Evolutionary conservation across 2,113 vertebrate genomes (phyloP).

Genomic region (Macheiramphus alcinus): DNA sequence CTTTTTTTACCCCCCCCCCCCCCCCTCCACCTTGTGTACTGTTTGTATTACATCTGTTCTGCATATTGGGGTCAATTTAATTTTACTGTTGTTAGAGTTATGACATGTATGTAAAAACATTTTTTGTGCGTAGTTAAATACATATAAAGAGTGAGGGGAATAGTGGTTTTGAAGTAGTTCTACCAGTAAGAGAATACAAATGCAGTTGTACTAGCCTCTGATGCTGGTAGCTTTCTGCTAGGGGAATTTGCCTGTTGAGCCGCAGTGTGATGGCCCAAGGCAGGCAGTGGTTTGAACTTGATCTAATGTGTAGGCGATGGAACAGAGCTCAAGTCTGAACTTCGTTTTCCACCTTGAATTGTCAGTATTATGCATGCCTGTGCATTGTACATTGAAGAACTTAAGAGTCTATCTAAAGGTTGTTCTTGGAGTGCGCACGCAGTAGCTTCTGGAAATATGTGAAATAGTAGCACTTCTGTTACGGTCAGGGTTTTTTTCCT

Average conservation of each 20-base stretch:
- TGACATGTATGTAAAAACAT: background rate
- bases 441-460: background rate
- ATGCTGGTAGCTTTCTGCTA: background rate
- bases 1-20: background rate
- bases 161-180: background rate
- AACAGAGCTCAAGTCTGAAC: background rate
- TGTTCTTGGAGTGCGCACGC: rapidly evolving
- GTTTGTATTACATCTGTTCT: background rate
- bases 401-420: rapidly evolving
- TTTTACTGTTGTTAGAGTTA: background rate
- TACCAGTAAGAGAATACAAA: background rate
- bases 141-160: background rate
- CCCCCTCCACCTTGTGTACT: background rate
- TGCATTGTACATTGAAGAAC: background rate
- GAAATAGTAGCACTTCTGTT: background rate
- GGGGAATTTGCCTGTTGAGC: background rate
- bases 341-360: background rate
- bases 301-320: background rate
- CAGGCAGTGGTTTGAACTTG: background rate
- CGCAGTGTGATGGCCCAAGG: background rate
- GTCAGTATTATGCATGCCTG: background rate
- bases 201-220: background rate
- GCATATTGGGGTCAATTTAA: background rate
- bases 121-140: background rate
- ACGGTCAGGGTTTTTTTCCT: too few species aligned